Evolutionary conservation across 2,888 invertebrate genomes (phyloP).

Genomic region (Drosophila incognita): DNA sequence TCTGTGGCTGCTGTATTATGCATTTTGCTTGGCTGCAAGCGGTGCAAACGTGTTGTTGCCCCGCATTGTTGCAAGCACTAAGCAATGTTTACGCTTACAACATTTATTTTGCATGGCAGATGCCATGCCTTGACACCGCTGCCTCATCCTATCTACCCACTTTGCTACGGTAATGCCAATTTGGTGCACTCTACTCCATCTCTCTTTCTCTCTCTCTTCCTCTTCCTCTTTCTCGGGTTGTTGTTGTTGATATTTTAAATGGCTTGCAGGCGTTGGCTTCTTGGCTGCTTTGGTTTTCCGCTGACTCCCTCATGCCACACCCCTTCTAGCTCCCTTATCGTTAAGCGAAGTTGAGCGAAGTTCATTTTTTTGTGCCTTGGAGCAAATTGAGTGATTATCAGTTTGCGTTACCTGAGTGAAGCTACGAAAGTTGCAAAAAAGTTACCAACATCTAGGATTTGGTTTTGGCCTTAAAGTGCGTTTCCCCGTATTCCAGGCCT

Average conservation of each 20-base stretch:
- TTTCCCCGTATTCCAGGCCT: slow-evolving; percentile 29
- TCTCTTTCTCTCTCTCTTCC: not conserved
- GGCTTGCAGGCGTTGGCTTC: slow-evolving; percentile 74
- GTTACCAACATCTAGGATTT: slow-evolving; percentile 12
- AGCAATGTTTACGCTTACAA: slow-evolving; percentile 77
- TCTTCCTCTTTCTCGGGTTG: not conserved
- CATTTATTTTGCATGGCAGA: slow-evolving; percentile 78
- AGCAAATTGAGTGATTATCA: slow-evolving; percentile 81
- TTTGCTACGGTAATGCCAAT: slow-evolving; percentile 70
- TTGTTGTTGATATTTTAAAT: slow-evolving; percentile 53
- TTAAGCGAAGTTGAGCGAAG: slow-evolving; percentile 69
- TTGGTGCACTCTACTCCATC: slow-evolving; percentile 69
- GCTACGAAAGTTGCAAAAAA: slow-evolving; percentile 26
- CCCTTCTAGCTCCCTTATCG: not conserved
- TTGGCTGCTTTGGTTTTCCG: slow-evolving; percentile 35
- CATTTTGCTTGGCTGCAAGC: slow-evolving; percentile 46
- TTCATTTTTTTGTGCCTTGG: slow-evolving; percentile 62
- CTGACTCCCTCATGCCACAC: not conserved
- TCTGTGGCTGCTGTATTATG: slow-evolving; percentile 64
- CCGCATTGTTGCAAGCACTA: slow-evolving; percentile 63
- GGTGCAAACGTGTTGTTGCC: slow-evolving; percentile 42
- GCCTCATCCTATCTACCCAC: slow-evolving; percentile 8
- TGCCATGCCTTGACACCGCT: slow-evolving; percentile 20
- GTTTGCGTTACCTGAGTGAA: slow-evolving; percentile 67
- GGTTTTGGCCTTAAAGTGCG: slow-evolving; percentile 55